Evolutionary conservation across 2,113 vertebrate species (phyloP).

Genomic region (Burhinus bistriatus): DNA sequence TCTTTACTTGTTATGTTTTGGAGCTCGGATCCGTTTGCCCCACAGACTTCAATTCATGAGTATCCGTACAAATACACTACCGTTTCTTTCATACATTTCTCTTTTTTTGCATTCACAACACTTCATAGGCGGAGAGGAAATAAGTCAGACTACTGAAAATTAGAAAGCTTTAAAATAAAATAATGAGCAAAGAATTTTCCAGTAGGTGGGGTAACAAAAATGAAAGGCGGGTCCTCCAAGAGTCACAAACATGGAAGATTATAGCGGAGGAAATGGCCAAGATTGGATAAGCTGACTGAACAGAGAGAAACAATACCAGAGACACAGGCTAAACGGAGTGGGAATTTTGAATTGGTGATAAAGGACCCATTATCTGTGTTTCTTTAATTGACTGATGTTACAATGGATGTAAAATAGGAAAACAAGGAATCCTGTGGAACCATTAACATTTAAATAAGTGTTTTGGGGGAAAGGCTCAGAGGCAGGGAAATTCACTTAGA

Average conservation of each 20-base stretch:
- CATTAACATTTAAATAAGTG: neutral
- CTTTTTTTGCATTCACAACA: neutral
- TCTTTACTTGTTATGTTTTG: neutral
- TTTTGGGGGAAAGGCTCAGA: neutral
- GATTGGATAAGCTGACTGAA: constrained; percentile 28
- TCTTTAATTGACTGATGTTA: neutral
- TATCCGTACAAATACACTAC: neutral
- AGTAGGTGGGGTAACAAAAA: constrained; percentile 31
- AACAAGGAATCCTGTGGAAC: neutral
- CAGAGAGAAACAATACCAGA: neutral
- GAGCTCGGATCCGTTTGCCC: neutral
- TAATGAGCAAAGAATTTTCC: neutral
- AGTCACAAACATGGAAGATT: constrained; percentile 24
- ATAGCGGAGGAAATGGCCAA: neutral
- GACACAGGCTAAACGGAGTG: neutral
- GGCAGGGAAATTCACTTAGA: neutral
- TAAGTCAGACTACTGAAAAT: constrained; percentile 4
- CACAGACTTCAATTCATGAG: neutral
- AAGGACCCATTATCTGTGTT: neutral
- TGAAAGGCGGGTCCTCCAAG: neutral
- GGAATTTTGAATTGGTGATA: neutral
- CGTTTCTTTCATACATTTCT: neutral
- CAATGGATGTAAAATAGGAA: neutral
- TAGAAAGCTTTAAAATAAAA: constrained; percentile 17
- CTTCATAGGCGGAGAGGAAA: neutral